Evolutionary conservation across 2,797 vertebrate species (phyloP).

Genomic region (Neosalanx taihuensis): DNA sequence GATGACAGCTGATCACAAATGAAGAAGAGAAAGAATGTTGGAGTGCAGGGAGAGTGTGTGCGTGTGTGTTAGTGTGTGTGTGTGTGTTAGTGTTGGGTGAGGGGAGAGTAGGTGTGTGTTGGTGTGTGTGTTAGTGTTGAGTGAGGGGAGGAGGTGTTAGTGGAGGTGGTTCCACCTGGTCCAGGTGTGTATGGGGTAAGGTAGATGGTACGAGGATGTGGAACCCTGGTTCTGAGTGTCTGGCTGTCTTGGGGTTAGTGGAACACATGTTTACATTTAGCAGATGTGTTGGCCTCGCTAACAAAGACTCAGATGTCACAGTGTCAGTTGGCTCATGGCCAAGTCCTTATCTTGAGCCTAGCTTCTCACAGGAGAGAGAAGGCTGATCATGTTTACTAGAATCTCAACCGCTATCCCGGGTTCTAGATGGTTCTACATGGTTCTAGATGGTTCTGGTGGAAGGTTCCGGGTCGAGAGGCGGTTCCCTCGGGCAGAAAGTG

Average conservation of each 20-base stretch:
- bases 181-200: conserved; percentile 12
- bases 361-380: not conserved
- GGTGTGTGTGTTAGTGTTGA: no score
- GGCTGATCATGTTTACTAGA: conserved; percentile 22
- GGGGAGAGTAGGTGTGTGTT: no score
- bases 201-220: not conserved
- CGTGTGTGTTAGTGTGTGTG: conserved; percentile 43
- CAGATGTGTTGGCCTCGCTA: conserved; percentile 60
- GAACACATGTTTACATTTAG: conserved; percentile 68
- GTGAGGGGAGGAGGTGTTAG: not conserved
- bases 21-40: no score
- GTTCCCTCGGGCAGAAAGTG: conserved; percentile 81
- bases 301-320: conserved; percentile 40
- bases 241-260: conserved; percentile 51
- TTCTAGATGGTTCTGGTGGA: conserved; percentile 45
- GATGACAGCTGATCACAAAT: no score
- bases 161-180: conserved; percentile 16
- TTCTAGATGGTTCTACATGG: conserved; percentile 32
- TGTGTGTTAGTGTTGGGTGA: not conserved
- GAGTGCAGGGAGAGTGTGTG: no score
- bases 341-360: not conserved
- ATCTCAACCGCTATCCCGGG: conserved; percentile 24
- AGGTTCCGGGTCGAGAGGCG: conserved; percentile 58
- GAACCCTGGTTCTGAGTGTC: conserved; percentile 8
- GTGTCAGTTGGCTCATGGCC: conserved; percentile 44